Conservation (phyloP, 2,113 vertebrate genomes). For the Prietella phreatophila region DNA sequence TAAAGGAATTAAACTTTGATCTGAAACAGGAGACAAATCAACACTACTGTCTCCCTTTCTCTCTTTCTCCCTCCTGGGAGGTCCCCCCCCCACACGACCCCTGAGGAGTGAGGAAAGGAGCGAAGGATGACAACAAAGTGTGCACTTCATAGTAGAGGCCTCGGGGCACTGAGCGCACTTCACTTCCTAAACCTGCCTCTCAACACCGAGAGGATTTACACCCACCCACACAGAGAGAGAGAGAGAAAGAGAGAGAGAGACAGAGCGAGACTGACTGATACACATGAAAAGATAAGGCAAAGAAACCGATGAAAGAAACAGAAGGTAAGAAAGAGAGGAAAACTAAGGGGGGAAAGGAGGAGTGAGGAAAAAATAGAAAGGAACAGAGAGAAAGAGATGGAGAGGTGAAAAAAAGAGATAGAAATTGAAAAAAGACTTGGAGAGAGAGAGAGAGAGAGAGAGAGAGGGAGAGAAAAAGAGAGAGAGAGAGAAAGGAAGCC, state of each 20-base stretch:
- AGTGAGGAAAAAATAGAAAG: not conserved
- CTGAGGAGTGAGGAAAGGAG: constrained; percentile 2
- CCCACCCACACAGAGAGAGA: not conserved
- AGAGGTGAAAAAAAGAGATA: not conserved
- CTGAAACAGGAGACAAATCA: not conserved
- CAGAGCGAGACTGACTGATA: not conserved
- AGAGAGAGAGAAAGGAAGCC: not conserved
- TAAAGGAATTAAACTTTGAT: not conserved
- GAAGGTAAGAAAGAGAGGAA: not conserved
- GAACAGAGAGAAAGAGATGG: not conserved
- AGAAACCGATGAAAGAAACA: not conserved
- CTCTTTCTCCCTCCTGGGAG: not conserved
- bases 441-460: not conserved
- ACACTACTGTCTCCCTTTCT: not conserved
- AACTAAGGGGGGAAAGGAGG: not conserved
- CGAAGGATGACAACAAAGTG: constrained; percentile 18
- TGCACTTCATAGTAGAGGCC: not conserved
- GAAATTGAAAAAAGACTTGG: not conserved
- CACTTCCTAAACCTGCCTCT: constrained; percentile 28
- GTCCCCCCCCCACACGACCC: not conserved
- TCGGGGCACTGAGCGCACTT: not conserved
- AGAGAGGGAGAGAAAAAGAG: not conserved
- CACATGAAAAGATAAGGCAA: not conserved
- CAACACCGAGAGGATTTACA: not conserved
- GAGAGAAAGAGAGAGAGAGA: not conserved